These are phyloP conservation scores for Clupea harengus DNA, from an alignment of 2,113 vertebrate genomes.

Conservation along the genomic window DNA sequence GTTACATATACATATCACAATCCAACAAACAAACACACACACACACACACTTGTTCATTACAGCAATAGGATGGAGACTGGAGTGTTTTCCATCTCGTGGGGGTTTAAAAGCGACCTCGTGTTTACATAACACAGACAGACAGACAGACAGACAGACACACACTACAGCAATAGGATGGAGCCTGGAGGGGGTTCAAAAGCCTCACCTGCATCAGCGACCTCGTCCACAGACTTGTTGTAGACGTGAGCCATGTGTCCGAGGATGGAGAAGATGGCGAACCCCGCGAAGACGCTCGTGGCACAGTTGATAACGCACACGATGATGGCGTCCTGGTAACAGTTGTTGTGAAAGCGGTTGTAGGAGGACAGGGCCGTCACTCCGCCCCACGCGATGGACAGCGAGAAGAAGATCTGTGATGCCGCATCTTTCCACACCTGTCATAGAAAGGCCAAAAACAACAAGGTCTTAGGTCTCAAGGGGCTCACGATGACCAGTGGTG, in stretches of 20 bases:
- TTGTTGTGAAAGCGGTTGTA: constrained; percentile 97
- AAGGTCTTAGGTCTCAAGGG: background rate
- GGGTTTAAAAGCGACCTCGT: too few species aligned
- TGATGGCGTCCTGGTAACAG: constrained; percentile 82
- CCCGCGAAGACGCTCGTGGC: constrained; percentile 89
- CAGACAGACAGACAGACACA: too few species aligned
- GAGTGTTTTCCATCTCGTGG: too few species aligned
- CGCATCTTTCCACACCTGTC: constrained; percentile 93
- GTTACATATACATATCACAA: too few species aligned
- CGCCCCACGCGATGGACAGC: constrained; percentile 86
- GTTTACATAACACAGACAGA: too few species aligned
- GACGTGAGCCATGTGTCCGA: constrained; percentile 91
- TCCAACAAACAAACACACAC: too few species aligned
- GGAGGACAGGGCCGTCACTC: constrained; percentile 86
- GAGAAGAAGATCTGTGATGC: constrained; percentile 96
- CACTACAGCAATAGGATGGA: too few species aligned
- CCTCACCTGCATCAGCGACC: constrained; percentile 86
- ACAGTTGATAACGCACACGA: constrained; percentile 86
- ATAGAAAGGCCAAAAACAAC: constrained; percentile 15
- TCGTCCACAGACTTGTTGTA: constrained; percentile 79
- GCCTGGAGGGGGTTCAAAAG: background rate
- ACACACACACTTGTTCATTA: too few species aligned
- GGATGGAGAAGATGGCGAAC: constrained; percentile 93
- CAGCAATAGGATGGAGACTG: too few species aligned
- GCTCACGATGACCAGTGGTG: too few species aligned